These are phyloP conservation scores for Rhinolophus ferrumequinum DNA, from an alignment of 2,113 vertebrate species.

Conservation along the genomic window DNA sequence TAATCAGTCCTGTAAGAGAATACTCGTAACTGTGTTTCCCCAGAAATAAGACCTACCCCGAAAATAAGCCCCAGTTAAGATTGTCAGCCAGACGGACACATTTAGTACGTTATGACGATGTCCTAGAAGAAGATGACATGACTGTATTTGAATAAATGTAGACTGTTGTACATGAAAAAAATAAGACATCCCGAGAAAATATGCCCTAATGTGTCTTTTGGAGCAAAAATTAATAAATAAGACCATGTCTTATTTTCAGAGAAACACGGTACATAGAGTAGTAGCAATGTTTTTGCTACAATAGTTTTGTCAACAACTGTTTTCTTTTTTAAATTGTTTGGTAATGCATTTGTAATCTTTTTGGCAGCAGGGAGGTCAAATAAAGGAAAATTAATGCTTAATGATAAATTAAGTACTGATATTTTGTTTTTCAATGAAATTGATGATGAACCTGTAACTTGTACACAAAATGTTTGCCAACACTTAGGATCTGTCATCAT, in stretches of 20 bases:
- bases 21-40: no score
- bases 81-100: no score
- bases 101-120: no score
- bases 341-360: conserved; percentile 4
- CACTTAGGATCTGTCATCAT: background rate
- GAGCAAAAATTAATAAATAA: no score
- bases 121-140: no score
- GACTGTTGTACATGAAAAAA: no score
- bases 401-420: background rate
- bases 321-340: background rate
- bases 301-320: background rate
- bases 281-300: background rate
- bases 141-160: no score
- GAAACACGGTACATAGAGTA: background rate
- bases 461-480: background rate
- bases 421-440: background rate
- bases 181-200: no score
- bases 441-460: background rate
- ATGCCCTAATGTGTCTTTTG: no score
- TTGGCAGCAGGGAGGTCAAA: conserved; percentile 8
- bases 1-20: background rate
- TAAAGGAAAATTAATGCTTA: background rate
- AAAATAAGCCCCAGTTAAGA: no score
- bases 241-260: no score
- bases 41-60: no score